Conservation (phyloP, 1,140 invertebrate genomes). For the Musca domestica region DNA sequence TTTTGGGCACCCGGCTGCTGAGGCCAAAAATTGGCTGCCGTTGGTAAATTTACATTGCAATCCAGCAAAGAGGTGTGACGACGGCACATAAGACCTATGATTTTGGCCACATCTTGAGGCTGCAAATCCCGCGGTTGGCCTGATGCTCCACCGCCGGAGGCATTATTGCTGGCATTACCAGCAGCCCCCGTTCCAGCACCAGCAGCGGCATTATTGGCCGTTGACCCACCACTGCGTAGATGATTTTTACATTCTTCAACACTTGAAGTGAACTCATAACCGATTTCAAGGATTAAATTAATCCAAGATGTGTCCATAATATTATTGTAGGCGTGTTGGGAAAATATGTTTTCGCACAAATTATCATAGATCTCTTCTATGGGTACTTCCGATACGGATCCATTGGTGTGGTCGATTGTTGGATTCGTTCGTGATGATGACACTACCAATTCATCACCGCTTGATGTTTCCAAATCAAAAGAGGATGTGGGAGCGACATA, state of each 20-base stretch:
- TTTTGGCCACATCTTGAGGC: constrained; percentile 77
- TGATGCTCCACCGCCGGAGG: neutral
- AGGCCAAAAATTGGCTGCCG: constrained; percentile 61
- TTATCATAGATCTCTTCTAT: constrained; percentile 53
- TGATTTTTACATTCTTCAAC: constrained; percentile 87
- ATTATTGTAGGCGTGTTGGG: constrained; percentile 54
- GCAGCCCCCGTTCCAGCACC: constrained; percentile 56
- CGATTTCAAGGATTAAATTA: constrained; percentile 85
- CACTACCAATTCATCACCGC: too few species aligned
- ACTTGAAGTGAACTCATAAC: constrained; percentile 81
- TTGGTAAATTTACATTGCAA: constrained; percentile 65
- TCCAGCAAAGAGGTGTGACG: constrained; percentile 72
- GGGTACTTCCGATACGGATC: constrained; percentile 44
- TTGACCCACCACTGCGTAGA: constrained; percentile 65
- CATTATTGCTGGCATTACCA: neutral
- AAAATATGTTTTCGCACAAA: constrained; percentile 51
- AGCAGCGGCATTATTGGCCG: neutral
- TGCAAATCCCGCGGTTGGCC: constrained; percentile 60
- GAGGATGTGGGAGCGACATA: constrained; percentile 59
- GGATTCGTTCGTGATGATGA: too few species aligned
- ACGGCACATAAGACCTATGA: constrained; percentile 83
- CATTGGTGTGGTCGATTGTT: neutral
- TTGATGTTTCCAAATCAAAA: too few species aligned
- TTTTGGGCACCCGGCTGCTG: constrained; percentile 31
- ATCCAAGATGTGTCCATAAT: constrained; percentile 73